These are phyloP conservation scores for Campoletis raptor DNA, from an alignment of 2,888 invertebrate genomes.

Conservation along the genomic window DNA sequence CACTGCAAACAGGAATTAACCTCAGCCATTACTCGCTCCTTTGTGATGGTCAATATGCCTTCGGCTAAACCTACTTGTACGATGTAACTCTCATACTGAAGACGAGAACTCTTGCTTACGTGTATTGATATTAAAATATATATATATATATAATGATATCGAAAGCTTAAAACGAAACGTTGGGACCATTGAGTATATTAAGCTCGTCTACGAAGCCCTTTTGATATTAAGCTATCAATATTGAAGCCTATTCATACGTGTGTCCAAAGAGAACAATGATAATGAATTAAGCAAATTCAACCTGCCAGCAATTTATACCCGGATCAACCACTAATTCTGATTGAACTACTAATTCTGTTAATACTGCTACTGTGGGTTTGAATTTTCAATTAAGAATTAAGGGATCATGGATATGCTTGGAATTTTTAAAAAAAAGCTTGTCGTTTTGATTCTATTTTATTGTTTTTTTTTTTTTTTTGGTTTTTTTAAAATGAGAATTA, in stretches of 20 bases:
- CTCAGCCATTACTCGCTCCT: constrained; percentile 77
- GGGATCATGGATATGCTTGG: too few relatives aligned
- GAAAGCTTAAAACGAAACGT: neutral
- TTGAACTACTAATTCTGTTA: neutral
- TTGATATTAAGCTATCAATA: neutral
- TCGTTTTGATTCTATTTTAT: too few relatives aligned
- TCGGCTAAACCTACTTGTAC: constrained; percentile 64
- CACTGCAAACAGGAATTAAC: constrained; percentile 77
- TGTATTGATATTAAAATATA: neutral
- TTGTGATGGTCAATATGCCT: constrained; percentile 76
- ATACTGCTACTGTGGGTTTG: too few relatives aligned
- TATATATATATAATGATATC: constrained; percentile 2
- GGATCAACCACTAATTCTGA: neutral
- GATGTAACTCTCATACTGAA: constrained; percentile 47
- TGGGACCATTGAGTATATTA: neutral
- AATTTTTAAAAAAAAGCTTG: too few relatives aligned
- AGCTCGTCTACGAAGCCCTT: neutral
- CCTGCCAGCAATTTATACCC: neutral
- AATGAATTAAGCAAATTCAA: neutral
- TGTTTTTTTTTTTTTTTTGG: too few relatives aligned
- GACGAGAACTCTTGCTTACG: neutral
- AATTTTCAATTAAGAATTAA: too few relatives aligned
- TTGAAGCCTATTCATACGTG: neutral
- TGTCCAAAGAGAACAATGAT: neutral
- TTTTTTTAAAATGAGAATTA: too few relatives aligned